Conservation (phyloP, 2,113 vertebrate genomes). For the Hydrochoerus hydrochaeris region DNA sequence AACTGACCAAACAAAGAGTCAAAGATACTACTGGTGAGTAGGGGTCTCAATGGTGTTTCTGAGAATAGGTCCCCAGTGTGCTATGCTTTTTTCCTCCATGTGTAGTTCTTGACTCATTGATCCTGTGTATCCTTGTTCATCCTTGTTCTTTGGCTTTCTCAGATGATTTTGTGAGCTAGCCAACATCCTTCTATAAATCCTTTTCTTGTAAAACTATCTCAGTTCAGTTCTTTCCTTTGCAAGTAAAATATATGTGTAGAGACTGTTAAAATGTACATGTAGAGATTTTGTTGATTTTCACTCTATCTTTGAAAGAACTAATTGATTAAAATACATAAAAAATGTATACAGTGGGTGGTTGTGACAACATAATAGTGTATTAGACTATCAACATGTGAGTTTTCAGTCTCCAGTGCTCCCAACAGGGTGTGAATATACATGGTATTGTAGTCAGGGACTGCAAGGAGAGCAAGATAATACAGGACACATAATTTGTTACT, state of each 20-base stretch:
- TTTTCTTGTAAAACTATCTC: constrained; percentile 36
- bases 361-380: neutral
- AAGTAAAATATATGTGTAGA: constrained; percentile 1
- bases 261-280: neutral
- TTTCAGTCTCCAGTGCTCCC: neutral
- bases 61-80: neutral
- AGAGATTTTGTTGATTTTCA: constrained; percentile 2
- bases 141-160: neutral
- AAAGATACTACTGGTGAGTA: neutral
- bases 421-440: neutral
- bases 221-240: neutral
- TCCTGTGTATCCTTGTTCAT: neutral
- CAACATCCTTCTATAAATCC: neutral
- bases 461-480: no score
- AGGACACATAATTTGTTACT: no score
- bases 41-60: neutral
- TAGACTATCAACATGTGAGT: neutral
- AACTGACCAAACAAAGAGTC: no score
- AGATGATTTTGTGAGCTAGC: neutral
- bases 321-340: neutral
- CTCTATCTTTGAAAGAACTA: constrained; percentile 37
- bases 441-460: no score
- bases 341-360: neutral
- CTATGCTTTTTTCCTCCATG: neutral
- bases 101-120: neutral